phyloP scores from a whole-genome alignment of 2,797 vertebrate genomes.

The Parambassis ranga region DNA sequence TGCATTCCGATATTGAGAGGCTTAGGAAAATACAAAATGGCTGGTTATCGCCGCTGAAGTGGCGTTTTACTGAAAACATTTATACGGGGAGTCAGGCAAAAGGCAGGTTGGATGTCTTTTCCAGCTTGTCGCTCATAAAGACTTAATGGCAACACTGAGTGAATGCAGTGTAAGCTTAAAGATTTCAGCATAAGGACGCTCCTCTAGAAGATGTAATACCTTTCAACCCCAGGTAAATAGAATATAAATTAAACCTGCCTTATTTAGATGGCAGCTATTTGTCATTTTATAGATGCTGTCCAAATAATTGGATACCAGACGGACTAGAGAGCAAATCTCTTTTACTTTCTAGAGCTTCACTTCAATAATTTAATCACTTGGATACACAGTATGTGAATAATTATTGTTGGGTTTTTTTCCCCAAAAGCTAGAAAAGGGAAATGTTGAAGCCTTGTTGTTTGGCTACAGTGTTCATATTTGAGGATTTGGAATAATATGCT shows the following conservation, averaged over 20 bases:
- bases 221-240: slow-evolving; percentile 18
- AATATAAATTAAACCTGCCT: slow-evolving; percentile 28
- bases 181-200: slow-evolving; percentile 6
- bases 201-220: slow-evolving; percentile 21
- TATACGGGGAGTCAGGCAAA: background rate
- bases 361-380: slow-evolving; percentile 39
- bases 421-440: slow-evolving; percentile 29
- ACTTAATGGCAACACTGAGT: background rate
- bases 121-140: background rate
- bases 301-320: slow-evolving; percentile 23
- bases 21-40: background rate
- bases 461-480: slow-evolving; percentile 20
- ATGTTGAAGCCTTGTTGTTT: slow-evolving; percentile 24
- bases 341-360: slow-evolving; percentile 10
- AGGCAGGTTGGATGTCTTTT: background rate
- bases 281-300: slow-evolving; percentile 16
- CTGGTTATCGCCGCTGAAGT: background rate
- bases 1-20: slow-evolving; percentile 2
- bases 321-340: slow-evolving; percentile 8
- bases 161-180: slow-evolving; percentile 5
- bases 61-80: too few relatives aligned
- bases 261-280: slow-evolving; percentile 36
- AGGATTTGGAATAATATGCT: slow-evolving; percentile 51
- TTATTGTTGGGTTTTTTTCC: slow-evolving; percentile 4
- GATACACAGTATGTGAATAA: slow-evolving; percentile 15